Evolutionary conservation across 2,113 vertebrate genomes (phyloP).

Genomic region (Sterrhoptilus dennistouni): DNA sequence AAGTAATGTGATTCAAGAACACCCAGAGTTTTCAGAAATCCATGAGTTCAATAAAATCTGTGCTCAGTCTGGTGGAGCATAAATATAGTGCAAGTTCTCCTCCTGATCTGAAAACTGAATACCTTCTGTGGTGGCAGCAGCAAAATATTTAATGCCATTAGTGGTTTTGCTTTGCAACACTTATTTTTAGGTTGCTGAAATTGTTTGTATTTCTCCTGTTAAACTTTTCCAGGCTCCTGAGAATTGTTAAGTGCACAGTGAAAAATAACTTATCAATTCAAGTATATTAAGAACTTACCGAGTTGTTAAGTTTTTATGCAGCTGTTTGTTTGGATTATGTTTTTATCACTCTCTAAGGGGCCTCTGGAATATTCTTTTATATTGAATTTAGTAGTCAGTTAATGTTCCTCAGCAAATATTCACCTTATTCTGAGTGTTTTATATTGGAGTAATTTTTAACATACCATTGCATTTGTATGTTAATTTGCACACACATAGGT

Average conservation of each 20-base stretch:
- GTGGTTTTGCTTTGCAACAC: neutral
- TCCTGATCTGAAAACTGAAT: neutral
- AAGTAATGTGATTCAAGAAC: neutral
- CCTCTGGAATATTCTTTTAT: neutral
- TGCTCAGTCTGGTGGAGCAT: neutral
- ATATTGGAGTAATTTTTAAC: neutral
- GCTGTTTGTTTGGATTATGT: neutral
- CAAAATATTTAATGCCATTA: rapidly evolving
- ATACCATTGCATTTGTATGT: neutral
- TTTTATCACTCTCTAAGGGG: neutral
- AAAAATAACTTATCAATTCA: neutral
- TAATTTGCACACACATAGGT: neutral
- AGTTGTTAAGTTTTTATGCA: neutral
- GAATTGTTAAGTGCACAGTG: neutral
- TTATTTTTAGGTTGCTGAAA: neutral
- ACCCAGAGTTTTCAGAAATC: neutral
- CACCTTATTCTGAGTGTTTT: neutral
- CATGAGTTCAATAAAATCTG: neutral
- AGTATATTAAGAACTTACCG: neutral
- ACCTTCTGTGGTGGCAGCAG: neutral
- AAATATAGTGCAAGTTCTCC: neutral
- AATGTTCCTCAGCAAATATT: neutral
- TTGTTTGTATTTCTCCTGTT: neutral
- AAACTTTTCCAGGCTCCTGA: neutral
- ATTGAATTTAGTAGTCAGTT: neutral